Conservation (phyloP, 1,140 invertebrate species). For the Papilio glaucus region DNA sequence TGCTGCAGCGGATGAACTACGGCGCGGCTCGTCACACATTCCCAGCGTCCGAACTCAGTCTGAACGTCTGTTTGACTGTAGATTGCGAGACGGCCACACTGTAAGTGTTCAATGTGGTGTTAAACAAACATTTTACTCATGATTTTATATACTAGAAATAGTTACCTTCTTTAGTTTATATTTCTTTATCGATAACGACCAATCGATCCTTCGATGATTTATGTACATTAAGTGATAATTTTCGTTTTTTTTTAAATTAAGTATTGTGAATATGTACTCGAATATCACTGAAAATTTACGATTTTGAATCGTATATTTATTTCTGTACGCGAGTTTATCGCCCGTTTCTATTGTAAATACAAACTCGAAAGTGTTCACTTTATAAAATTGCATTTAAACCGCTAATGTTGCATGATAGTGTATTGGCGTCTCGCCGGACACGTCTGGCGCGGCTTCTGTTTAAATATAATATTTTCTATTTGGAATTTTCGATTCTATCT, state of each 20-base stretch:
- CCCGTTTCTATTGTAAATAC: conserved; percentile 63
- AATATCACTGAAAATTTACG: conserved; percentile 66
- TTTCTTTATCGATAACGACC: conserved; percentile 55
- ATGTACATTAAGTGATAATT: conserved; percentile 68
- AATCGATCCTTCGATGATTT: conserved; percentile 60
- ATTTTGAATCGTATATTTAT: conserved; percentile 19
- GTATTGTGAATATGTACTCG: conserved; percentile 81
- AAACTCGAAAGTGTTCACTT: conserved; percentile 79
- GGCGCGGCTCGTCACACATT: conserved; percentile 55
- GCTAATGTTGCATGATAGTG: conserved; percentile 77
- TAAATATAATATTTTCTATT: conserved; percentile 48
- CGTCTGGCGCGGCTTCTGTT: conserved; percentile 49
- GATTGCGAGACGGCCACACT: conserved; percentile 51
- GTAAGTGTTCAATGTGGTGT: conserved; percentile 76
- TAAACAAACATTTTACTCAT: conserved; percentile 69
- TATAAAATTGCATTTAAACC: conserved; percentile 79
- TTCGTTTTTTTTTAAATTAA: conserved; percentile 59
- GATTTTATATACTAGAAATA: conserved; percentile 68
- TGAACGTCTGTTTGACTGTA: conserved; percentile 39
- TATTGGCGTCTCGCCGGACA: conserved; percentile 51
- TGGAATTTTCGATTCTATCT: conserved; percentile 47
- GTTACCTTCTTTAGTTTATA: conserved; percentile 63
- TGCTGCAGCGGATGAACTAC: too few relatives aligned
- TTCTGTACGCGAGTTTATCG: conserved; percentile 20
- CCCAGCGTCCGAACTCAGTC: conserved; percentile 46